These are phyloP conservation scores for Brachyrhaphis roseni DNA, from an alignment of 2,797 vertebrate genomes.

Conservation along the genomic window DNA sequence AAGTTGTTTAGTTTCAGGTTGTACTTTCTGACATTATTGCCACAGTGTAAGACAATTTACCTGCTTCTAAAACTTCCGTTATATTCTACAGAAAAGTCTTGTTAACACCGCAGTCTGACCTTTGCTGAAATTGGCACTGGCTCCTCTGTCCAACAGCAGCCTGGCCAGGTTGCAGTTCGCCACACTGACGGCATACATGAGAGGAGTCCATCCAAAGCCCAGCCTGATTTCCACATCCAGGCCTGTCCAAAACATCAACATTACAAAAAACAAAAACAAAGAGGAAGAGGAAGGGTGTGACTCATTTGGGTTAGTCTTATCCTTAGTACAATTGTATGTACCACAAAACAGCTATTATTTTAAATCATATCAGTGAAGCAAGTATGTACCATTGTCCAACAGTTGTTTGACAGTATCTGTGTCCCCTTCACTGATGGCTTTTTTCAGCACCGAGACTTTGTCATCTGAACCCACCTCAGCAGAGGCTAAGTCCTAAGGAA, in stretches of 20 bases:
- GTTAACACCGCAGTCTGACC: conserved; percentile 77
- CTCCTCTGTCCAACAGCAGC: conserved; percentile 91
- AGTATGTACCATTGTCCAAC: conserved; percentile 84
- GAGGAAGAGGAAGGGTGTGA: not conserved
- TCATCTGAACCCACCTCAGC: conserved; percentile 43
- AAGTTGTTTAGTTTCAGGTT: no score
- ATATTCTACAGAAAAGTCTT: not conserved
- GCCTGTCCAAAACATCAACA: conserved; percentile 74
- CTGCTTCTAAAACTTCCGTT: not conserved
- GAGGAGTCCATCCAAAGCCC: conserved; percentile 89
- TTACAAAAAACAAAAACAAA: not conserved
- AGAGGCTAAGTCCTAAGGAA: conserved; percentile 24
- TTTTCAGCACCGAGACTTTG: conserved; percentile 81
- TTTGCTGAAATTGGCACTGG: conserved; percentile 89
- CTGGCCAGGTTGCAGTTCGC: conserved; percentile 83
- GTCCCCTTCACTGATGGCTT: conserved; percentile 84
- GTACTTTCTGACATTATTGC: not conserved
- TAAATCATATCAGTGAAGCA: not conserved
- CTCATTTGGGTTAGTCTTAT: not conserved
- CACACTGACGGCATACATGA: conserved; percentile 90
- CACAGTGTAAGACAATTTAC: not conserved
- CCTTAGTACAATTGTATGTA: not conserved
- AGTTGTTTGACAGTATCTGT: conserved; percentile 80
- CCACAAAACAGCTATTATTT: not conserved
- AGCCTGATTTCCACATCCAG: conserved; percentile 87